Evolutionary conservation across 1,140 invertebrate species (phyloP), one percentile per base, ranked within the genome.

Genomic region (Drosophila triauraria): DNA sequence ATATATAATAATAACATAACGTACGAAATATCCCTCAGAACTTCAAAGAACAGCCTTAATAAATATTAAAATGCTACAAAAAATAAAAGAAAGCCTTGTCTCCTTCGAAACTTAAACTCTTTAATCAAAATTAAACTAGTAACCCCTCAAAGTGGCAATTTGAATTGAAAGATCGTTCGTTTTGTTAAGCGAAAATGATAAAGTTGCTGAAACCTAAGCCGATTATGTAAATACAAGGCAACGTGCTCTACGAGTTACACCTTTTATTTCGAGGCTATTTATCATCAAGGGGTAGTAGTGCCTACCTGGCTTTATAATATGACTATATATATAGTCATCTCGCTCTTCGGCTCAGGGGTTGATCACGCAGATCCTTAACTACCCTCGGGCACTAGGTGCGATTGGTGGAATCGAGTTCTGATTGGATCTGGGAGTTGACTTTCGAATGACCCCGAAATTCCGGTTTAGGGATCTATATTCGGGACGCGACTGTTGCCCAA

Each of bases 371-470:
- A 84, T 84, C 84, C 44, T 4, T 9, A 62, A 30, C 80, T 43
- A 87, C 84, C 84, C 84, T 53, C 58, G 57, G 40, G 2, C 23
- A 44, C 23, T 23, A 20, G 35, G 44, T 23, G 38, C 57, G 61
- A 87, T 87, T 87, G 84, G 84, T 17, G 13, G 38, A 47, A 62
- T 60, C 2, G n/a, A 35, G 62, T 75, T 88, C 80, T 77, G 62
- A 87, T 87, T 69, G 80, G 85, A 88, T 68, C 65, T 65, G 80
- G 84, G 84, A 84, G 84, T 80, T 65, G 46, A 51, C 74, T 47
- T 30, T 35, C 6, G 5, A 0, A 4, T 87, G 84, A 84, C 84
- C 77, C 77, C 69, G 79, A 17, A 3, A 13, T 17, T 8, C 15
- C 17, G 12, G 38, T 8, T 10, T 7, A 30, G 53, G 43, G 25